Conservation (phyloP, 92 coral and sea anemone species). For the Porites lobata region DNA sequence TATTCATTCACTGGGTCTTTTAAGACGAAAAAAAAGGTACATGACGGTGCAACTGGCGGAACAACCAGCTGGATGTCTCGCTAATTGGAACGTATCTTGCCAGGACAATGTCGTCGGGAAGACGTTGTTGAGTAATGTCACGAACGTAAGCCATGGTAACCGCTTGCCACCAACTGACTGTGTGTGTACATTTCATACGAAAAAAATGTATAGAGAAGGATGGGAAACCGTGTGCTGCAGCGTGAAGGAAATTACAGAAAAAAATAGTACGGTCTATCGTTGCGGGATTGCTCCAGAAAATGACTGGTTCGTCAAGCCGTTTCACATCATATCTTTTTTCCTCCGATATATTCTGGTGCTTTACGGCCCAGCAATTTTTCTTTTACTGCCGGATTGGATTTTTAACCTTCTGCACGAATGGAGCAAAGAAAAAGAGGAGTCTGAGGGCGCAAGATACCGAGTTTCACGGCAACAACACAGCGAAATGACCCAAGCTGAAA, state of each 20-base stretch:
- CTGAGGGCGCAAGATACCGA: too few species aligned
- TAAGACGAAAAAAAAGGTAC: not conserved
- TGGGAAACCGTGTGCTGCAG: not conserved
- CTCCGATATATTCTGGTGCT: not conserved
- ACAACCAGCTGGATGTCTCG: slow-evolving; percentile 29
- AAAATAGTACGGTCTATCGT: not conserved
- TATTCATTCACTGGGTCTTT: not conserved
- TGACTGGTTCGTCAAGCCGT: not conserved
- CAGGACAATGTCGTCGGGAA: not conserved
- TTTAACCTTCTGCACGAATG: slow-evolving; percentile 4
- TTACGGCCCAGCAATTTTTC: not conserved
- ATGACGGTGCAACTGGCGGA: slow-evolving; percentile 9
- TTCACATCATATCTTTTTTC: not conserved
- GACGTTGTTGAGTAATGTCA: not conserved
- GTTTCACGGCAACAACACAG: too few species aligned
- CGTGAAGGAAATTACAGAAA: not conserved
- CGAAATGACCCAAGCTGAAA: too few species aligned
- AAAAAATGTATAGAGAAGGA: too few species aligned
- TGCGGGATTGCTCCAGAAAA: not conserved
- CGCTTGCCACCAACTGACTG: not conserved
- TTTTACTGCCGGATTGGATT: not conserved
- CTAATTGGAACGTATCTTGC: slow-evolving; percentile 11
- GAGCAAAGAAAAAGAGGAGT: not conserved
- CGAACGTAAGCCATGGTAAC: not conserved
- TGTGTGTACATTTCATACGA: not conserved